Evolutionary conservation across 2,113 vertebrate genomes (phyloP).

Genomic region (Vicugna pacos): DNA sequence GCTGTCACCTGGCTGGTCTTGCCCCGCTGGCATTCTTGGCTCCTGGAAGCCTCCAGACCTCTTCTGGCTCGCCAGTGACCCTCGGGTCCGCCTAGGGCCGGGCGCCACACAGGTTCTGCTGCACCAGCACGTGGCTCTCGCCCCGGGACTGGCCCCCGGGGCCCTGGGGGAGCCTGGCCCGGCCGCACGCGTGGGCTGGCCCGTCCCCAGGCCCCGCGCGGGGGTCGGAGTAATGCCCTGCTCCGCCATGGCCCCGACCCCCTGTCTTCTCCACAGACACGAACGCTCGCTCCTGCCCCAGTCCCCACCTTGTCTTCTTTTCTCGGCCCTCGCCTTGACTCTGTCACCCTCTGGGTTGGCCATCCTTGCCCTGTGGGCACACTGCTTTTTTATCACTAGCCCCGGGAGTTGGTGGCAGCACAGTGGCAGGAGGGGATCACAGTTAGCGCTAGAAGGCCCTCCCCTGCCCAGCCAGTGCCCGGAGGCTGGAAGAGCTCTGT

Average conservation of each 20-base stretch:
- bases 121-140: accelerated
- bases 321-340: neutral
- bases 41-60: neutral
- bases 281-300: accelerated
- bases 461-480: accelerated
- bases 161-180: accelerated
- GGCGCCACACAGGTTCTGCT: neutral
- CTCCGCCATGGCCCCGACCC: accelerated
- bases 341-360: accelerated
- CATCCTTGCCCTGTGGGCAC: accelerated
- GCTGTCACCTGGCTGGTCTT: accelerated
- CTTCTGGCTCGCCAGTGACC: accelerated
- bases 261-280: accelerated
- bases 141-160: accelerated
- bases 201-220: neutral
- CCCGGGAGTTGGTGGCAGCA: accelerated
- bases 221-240: accelerated
- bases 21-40: neutral
- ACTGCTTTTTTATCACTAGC: neutral
- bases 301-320: neutral
- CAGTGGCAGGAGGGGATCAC: neutral
- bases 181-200: accelerated
- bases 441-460: neutral
- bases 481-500: accelerated
- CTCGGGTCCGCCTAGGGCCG: accelerated